phyloP scores from a whole-genome alignment of 2,797 vertebrate species.

The Botia almorhae region DNA sequence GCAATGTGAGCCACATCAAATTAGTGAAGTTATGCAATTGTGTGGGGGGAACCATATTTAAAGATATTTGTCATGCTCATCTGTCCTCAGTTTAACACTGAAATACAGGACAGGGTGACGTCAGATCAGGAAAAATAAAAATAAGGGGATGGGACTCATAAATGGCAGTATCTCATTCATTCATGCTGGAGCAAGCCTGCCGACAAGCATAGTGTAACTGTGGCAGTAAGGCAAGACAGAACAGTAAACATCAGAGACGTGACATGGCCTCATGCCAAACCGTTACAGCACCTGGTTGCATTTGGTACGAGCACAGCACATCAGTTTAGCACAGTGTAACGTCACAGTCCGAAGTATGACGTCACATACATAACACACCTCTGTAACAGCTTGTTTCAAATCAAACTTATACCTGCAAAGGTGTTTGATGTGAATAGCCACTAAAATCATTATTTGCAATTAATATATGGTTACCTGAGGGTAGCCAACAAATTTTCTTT shows the following conservation, averaged over 20 bases:
- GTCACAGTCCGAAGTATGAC: background rate
- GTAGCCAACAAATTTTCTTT: background rate
- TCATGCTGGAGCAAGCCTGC: slow-evolving; percentile 11
- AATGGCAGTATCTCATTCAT: slow-evolving; percentile 31
- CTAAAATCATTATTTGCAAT: background rate
- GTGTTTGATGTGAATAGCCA: background rate
- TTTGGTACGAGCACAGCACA: slow-evolving; percentile 48
- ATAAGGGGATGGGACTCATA: background rate
- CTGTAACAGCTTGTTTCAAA: background rate
- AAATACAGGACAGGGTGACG: background rate
- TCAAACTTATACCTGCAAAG: background rate
- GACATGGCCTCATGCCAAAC: slow-evolving; percentile 27
- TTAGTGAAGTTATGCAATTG: background rate
- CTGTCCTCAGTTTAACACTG: slow-evolving; percentile 20
- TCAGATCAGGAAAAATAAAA: slow-evolving; percentile 8
- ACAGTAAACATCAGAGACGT: slow-evolving; percentile 7
- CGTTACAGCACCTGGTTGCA: slow-evolving; percentile 16
- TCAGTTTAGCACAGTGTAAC: slow-evolving; percentile 22
- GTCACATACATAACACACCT: background rate
- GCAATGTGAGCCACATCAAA: background rate
- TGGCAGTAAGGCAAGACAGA: background rate
- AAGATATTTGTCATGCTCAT: background rate
- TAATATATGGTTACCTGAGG: background rate
- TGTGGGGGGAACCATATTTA: background rate
- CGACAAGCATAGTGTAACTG: slow-evolving; percentile 4